Conservation (phyloP, 64 coral and sea anemone species). For the Dendronephthya gigantea region DNA sequence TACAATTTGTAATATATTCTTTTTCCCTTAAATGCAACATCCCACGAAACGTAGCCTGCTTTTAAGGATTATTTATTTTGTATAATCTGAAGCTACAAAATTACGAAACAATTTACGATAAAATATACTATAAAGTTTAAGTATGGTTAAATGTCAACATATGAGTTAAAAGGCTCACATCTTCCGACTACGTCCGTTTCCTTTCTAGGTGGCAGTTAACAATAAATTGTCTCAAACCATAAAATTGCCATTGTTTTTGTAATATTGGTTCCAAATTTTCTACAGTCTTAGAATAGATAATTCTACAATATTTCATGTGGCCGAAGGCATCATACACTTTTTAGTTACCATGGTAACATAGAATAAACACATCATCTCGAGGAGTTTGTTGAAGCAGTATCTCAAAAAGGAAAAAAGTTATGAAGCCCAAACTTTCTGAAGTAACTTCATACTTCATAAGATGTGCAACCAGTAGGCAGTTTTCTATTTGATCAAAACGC, state of each 20-base stretch:
- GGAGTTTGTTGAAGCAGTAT: neutral
- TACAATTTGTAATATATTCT: too few species aligned
- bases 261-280: neutral
- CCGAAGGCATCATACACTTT: neutral
- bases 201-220: neutral
- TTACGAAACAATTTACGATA: too few species aligned
- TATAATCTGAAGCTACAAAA: too few species aligned
- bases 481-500: neutral
- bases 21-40: too few species aligned
- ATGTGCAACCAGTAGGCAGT: conserved; percentile 2
- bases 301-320: neutral
- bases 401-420: neutral
- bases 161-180: too few species aligned
- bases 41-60: too few species aligned
- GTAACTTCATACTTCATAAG: conserved; percentile 11
- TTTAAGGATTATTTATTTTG: too few species aligned
- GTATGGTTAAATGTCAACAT: too few species aligned
- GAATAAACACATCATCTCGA: neutral
- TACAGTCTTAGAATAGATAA: neutral
- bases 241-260: neutral
- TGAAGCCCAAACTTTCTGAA: neutral
- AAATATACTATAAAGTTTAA: too few species aligned
- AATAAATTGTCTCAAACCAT: neutral
- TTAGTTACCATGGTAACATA: neutral
- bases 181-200: too few species aligned